phyloP scores from a whole-genome alignment of 2,113 vertebrate species.

The Catharus bicknelli region DNA sequence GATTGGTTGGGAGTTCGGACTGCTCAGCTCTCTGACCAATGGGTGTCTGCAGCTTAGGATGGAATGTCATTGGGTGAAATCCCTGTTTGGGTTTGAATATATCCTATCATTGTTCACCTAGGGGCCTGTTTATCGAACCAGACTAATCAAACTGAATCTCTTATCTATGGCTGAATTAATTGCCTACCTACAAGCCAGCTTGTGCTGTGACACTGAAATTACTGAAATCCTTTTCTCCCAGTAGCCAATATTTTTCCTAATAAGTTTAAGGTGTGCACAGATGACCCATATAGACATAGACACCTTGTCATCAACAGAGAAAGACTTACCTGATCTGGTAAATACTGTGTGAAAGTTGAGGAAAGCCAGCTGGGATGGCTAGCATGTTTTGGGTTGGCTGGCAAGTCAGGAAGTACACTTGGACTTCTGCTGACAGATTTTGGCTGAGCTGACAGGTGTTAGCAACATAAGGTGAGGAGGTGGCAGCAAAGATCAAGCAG shows the following conservation, averaged over 20 bases:
- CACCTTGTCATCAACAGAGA: not conserved
- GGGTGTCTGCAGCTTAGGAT: too few relatives aligned
- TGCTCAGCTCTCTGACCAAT: too few relatives aligned
- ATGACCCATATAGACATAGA: not conserved
- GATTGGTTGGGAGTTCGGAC: too few relatives aligned
- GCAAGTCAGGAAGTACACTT: not conserved
- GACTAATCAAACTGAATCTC: too few relatives aligned
- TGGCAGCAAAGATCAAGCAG: not conserved
- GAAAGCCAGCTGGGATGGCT: not conserved
- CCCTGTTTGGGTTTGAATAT: too few relatives aligned
- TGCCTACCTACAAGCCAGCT: too few relatives aligned
- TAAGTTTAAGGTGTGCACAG: not conserved
- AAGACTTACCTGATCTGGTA: not conserved
- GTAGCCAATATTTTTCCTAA: not conserved
- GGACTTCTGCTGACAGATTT: constrained; percentile 22
- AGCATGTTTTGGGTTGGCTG: not conserved
- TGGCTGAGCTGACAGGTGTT: constrained; percentile 9
- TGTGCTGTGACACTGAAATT: not conserved
- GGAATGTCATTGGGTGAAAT: too few relatives aligned
- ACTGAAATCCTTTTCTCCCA: not conserved
- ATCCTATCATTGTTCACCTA: too few relatives aligned
- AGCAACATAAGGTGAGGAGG: not conserved
- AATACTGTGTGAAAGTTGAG: not conserved
- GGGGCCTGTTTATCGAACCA: too few relatives aligned
- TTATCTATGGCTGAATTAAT: too few relatives aligned